Evolutionary conservation across 2,797 vertebrate genomes (phyloP), one percentile per base, ranked within the genome.

Genomic region (Microctenopoma lineatum): DNA sequence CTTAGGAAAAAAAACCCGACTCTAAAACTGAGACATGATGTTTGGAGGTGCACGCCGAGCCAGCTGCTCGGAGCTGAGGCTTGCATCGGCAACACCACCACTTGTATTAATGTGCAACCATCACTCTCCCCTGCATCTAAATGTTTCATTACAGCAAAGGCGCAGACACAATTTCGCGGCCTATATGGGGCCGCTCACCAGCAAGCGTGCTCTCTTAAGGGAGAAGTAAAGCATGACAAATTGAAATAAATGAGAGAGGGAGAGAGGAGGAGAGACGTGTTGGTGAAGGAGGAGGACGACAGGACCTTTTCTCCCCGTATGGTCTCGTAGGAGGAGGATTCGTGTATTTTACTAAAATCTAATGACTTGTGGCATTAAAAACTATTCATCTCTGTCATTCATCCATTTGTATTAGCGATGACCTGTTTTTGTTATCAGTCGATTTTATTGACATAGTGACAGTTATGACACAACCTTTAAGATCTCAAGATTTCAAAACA

Each of bases 171-270:
- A 92, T 94, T 93, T 91, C 78, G 86, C 73, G 70, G 84, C 88
- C 90, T 89, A 89, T 92, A 91, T 89, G 88, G 83, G 81, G 84
- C 83, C 75, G 69, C 75, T 80, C 84, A 81, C 77, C 85, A 87
- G 85, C 77, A 81, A 87, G 88, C 80, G 54, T 69, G 80, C 61
- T 80, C 87, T 92, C 88, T 93, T 91, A 90, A 87, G 84, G 83
- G 91, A 88, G 93, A 90, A 88, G 83, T 34, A 94, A 93, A 91
- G 93, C 91, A 84, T 91, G 91, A 90, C 91, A 94, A 95, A 95
- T 95, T 92, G 94, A 94, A 96, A 93, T 93, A 94, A 95, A 94
- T 94, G 92, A 95, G 91, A 93, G 84, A 7, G 10, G 73, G 84
- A 27, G 60, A 88, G 71, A 36, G 73, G 82, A 77, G 74, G 65